Percentiles rank a stretch among this genome's conserved stretches.
Conservation (phyloP, 2,888 invertebrate species). For the Drosophila nigricruria region DNA sequence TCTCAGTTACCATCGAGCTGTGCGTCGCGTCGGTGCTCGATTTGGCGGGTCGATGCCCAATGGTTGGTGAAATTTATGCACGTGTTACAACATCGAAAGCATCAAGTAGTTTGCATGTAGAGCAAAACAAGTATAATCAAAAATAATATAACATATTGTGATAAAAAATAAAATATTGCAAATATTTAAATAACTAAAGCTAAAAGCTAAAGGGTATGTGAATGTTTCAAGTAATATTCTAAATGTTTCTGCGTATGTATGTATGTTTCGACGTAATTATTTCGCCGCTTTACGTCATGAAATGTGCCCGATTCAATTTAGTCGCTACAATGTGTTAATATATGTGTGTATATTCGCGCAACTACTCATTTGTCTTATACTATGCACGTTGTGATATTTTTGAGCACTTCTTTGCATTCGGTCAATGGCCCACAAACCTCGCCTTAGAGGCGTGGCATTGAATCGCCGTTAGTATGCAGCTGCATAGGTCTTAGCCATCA, state of each 20-base stretch:
- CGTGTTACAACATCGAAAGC: slow-evolving; percentile 61
- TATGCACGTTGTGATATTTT: slow-evolving; percentile 31
- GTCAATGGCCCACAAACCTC: slow-evolving; percentile 24
- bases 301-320: slow-evolving; percentile 8
- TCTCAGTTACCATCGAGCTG: slow-evolving; percentile 46
- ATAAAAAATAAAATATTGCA: slow-evolving; percentile 14
- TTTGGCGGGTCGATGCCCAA: slow-evolving; percentile 11
- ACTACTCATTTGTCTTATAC: slow-evolving; percentile 10
- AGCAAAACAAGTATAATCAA: not conserved
- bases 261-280: not conserved
- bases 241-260: not conserved
- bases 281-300: slow-evolving; percentile 32
- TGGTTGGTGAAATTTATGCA: slow-evolving; percentile 28
- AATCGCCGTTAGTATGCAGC: not conserved
- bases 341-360: slow-evolving; percentile 3
- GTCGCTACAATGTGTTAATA: not conserved
- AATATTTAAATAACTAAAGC: not conserved
- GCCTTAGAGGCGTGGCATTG: slow-evolving; percentile 10
- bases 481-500: not conserved
- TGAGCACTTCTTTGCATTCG: slow-evolving; percentile 11
- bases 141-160: slow-evolving; percentile 8
- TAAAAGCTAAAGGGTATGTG: slow-evolving; percentile 19
- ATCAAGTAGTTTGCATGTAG: slow-evolving; percentile 52
- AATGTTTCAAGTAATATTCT: not conserved
- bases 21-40: slow-evolving; percentile 32